Percentiles rank a stretch among this genome's conserved stretches.
Evolutionary conservation across 2,888 invertebrate genomes (phyloP).

Genomic region (Keiferia lycopersicella): DNA sequence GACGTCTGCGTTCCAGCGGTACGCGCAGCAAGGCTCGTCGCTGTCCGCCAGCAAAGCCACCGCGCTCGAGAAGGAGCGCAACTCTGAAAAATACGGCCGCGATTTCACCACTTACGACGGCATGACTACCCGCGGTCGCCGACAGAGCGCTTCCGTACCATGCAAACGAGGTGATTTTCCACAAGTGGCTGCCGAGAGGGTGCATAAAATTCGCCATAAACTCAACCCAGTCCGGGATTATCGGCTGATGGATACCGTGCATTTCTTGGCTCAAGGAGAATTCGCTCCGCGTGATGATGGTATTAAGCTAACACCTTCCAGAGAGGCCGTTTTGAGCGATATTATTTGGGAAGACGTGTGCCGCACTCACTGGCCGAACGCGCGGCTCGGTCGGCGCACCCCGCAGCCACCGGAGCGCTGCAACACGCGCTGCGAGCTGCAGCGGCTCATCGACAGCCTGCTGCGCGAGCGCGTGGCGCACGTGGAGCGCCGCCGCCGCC

Average conservation of each 20-base stretch:
- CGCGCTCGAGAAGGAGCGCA: constrained; percentile 69
- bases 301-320: constrained; percentile 71
- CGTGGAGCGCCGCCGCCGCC: constrained; percentile 67
- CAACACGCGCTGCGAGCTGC: constrained; percentile 63
- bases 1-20: constrained; percentile 72
- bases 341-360: constrained; percentile 78
- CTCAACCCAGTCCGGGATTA: constrained; percentile 74
- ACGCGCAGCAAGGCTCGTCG: constrained; percentile 60
- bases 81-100: constrained; percentile 73
- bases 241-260: constrained; percentile 74
- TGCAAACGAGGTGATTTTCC: constrained; percentile 66
- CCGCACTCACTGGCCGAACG: constrained; percentile 74
- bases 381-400: constrained; percentile 62
- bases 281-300: constrained; percentile 76
- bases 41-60: constrained; percentile 65
- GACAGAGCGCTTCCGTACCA: constrained; percentile 71
- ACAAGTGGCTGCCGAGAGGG: constrained; percentile 68
- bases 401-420: constrained; percentile 60
- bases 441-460: constrained; percentile 68
- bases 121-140: constrained; percentile 67
- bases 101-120: constrained; percentile 74
- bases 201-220: constrained; percentile 72
- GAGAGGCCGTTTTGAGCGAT: constrained; percentile 75
- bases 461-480: constrained; percentile 71
- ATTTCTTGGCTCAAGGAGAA: constrained; percentile 76